Percentiles rank a stretch among this genome's conserved stretches.
Conservation (phyloP, 2,113 vertebrate species). For the Leptobrachium leishanense region DNA sequence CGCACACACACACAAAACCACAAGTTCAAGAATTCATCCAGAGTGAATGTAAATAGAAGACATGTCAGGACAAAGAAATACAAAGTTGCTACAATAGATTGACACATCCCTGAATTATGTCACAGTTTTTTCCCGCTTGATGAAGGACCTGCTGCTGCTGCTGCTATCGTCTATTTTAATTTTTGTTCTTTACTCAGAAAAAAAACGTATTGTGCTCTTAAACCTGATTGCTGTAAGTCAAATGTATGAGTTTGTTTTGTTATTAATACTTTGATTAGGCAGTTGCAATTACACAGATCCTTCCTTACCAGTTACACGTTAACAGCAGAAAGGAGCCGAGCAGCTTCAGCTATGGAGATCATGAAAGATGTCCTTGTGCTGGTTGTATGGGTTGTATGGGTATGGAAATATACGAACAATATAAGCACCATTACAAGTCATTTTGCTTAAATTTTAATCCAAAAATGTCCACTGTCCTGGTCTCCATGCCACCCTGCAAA, state of each 20-base stretch:
- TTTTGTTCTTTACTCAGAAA: slow-evolving; percentile 6
- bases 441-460: too few species aligned
- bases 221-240: neutral
- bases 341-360: too few species aligned
- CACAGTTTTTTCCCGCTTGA: slow-evolving; percentile 42
- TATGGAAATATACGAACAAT: too few species aligned
- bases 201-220: slow-evolving; percentile 28
- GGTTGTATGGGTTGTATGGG: too few species aligned
- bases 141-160: slow-evolving; percentile 9
- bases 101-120: slow-evolving; percentile 36
- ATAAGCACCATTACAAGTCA: too few species aligned
- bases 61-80: slow-evolving; percentile 6
- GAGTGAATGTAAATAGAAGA: slow-evolving; percentile 14
- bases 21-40: slow-evolving; percentile 21
- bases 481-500: too few species aligned
- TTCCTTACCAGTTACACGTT: too few species aligned
- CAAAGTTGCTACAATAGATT: slow-evolving; percentile 35
- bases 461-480: too few species aligned
- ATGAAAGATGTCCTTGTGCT: too few species aligned
- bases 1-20: neutral
- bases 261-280: too few species aligned
- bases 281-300: too few species aligned
- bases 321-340: too few species aligned
- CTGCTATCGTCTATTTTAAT: slow-evolving; percentile 3
- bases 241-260: neutral